phyloP scores from a whole-genome alignment of 1,140 invertebrate genomes.

The Aphelenchoides avenae region DNA sequence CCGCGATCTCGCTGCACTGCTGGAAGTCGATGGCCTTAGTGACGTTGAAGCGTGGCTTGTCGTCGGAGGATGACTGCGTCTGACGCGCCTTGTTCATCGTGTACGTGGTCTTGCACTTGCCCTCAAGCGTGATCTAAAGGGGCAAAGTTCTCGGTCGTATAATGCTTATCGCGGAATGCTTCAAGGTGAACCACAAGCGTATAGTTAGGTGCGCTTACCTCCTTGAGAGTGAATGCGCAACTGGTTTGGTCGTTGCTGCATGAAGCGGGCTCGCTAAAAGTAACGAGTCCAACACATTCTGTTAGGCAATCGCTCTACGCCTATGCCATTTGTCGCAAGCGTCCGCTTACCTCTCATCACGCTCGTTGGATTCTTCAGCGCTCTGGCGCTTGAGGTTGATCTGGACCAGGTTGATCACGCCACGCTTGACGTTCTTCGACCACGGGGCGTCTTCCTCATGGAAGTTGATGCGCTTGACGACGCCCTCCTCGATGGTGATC shows the following conservation, averaged over 20 bases:
- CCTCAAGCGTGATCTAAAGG: conserved; percentile 31
- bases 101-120: conserved; percentile 31
- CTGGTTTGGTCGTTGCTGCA: too few relatives aligned
- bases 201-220: too few relatives aligned
- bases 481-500: conserved; percentile 30
- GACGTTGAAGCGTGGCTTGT: not conserved
- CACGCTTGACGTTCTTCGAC: conserved; percentile 34
- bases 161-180: too few relatives aligned
- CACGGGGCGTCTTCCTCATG: conserved; percentile 19
- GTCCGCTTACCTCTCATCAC: conserved; percentile 27
- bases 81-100: conserved; percentile 20
- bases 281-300: too few relatives aligned
- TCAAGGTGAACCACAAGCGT: too few relatives aligned
- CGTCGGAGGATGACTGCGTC: not conserved
- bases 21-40: conserved; percentile 45
- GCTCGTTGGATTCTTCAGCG: too few relatives aligned
- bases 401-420: conserved; percentile 31
- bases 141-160: not conserved
- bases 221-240: conserved; percentile 29
- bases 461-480: conserved; percentile 29
- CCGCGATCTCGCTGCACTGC: conserved; percentile 40
- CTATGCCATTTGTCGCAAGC: too few relatives aligned
- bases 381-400: too few relatives aligned
- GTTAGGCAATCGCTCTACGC: too few relatives aligned
- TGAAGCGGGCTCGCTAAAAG: too few relatives aligned